Base-by-base conservation (phyloP, 2,888 invertebrate species). In the Baccha elongata region DNA sequence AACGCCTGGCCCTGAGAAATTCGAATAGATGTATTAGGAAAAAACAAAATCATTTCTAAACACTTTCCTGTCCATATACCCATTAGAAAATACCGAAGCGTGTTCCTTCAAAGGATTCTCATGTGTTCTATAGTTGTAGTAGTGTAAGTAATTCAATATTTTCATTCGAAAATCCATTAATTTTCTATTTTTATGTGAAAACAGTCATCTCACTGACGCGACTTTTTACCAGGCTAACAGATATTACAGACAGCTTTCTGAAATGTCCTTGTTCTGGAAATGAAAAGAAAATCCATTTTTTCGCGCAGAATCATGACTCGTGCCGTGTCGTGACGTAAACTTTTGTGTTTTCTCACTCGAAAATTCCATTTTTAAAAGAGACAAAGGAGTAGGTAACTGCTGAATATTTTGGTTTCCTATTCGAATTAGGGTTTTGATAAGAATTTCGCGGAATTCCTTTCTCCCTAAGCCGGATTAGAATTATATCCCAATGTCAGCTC, bases 161-260 rank as follows among this genome's bases (percentile, higher is more conserved):
- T 17, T 44, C 26, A 26, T 48, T 53, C 60, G 37, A 42, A 23
- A 65, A 74, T 84, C 84, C 86, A 88, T 88, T 88, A 88, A 88
- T 89, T 88, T 88, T 85, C 72, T 84, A 86, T 87, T 88, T 90
- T 89, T 87, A 90, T 89, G 89, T 86, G 89, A 90, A 88, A 90
- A 88, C 88, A 90, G 90, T 90, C 89, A 90, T 88, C 89, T 88
- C 87, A 88, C 86, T 88, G 88, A 89, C 89, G 89, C 88, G 88
- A 87, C 85, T 88, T 88, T 87, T 81, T 72, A 88, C 60, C 87
- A 88, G 90, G 89, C 64, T 69, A 80, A 0, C 89, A 90, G 87
- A 21, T 19, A 7, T 10, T 15, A 13, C 19, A 46, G 11, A 13
- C 23, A 23, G 35, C 6, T 10, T 13, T 11, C 35, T 40, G 37